Base-by-base conservation (phyloP, 92 coral and sea anemone genomes). In the Galaxea fascicularis region DNA sequence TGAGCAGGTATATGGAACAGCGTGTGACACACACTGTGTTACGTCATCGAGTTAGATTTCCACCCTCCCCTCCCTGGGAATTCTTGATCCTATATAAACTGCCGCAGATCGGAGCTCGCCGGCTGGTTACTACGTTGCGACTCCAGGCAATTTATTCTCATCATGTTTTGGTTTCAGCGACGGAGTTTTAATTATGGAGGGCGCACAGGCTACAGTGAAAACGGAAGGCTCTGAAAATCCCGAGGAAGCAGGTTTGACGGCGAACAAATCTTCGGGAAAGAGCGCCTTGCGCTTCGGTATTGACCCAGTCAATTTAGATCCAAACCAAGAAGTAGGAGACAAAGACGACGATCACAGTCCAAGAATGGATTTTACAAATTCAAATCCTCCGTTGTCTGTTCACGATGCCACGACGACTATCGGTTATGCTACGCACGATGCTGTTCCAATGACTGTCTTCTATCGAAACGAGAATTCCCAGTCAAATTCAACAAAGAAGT, bases 361-460 rank as follows among this genome's bases (percentile, higher is more conserved):
- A 17, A 73, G 82, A 16, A 75, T 82, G 49, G 83, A 70, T 70
- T 54, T 69, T 18, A 69, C 77, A 30, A 82, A 87, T n/a, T 25
- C 87, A 21, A 31, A 73, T n/a, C 17, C 80, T 26, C 97, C 91
- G 20, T 73, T 80, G 22, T 86, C 95, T 21, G 51, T 83, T 10
- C 66, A 46, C 35, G 93, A 84, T 26, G 93, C 77, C 10, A 83
- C 91, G 13, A 73, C 69, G 10, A 93, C 96, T 0, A 94, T 97
- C 71, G 99, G 99, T 12, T 97, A 97, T 77, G 95, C 97, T 30
- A 95, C 98, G 0, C 93, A 97, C 82, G 99, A 97, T 82, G 99
- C 99, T 24, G 92, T 97, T 1, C 99, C 99, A 0, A 94, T 94
- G 99, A 97, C 99, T 4, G 95, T 97, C 45, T 97, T 97, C 73